Percentiles rank a stretch among this genome's conserved stretches.
Evolutionary conservation across 1,140 invertebrate species (phyloP).

Genomic region (Aphidius ervi): DNA sequence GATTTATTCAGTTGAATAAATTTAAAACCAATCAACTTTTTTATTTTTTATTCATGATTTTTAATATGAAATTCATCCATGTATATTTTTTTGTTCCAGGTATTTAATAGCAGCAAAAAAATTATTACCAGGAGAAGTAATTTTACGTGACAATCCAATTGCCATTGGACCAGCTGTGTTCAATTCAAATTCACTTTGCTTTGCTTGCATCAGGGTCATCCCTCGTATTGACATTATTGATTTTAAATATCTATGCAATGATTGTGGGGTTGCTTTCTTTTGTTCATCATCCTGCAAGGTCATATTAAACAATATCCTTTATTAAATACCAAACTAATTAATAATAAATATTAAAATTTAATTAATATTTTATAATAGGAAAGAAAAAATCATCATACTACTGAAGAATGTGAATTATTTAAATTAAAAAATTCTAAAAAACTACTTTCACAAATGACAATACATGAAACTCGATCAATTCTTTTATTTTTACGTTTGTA

Average conservation of each 20-base stretch:
- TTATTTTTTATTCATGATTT: too few species aligned
- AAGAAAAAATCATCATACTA: constrained; percentile 43
- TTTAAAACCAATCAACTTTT: too few species aligned
- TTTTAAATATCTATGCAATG: constrained; percentile 41
- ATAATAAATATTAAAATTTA: constrained; percentile 11
- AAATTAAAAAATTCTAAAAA: constrained; percentile 13
- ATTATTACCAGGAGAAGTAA: constrained; percentile 58
- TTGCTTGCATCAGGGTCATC: constrained; percentile 57
- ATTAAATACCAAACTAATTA: not conserved
- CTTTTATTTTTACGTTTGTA: constrained; percentile 55
- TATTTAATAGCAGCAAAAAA: constrained; percentile 60
- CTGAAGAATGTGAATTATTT: constrained; percentile 55
- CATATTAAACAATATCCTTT: constrained; percentile 5
- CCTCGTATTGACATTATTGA: constrained; percentile 36
- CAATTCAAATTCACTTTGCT: constrained; percentile 56
- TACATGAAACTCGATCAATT: constrained; percentile 47
- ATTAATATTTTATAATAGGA: constrained; percentile 29
- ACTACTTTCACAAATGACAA: constrained; percentile 26
- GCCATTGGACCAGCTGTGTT: constrained; percentile 57
- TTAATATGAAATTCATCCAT: not conserved
- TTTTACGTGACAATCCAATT: constrained; percentile 58
- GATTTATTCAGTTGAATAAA: too few species aligned
- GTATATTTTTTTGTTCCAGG: constrained; percentile 20
- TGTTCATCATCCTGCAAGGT: constrained; percentile 52
- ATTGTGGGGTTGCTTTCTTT: constrained; percentile 56